Base-by-base conservation (phyloP, 2,888 invertebrate genomes). In the Synergus japonicus region DNA sequence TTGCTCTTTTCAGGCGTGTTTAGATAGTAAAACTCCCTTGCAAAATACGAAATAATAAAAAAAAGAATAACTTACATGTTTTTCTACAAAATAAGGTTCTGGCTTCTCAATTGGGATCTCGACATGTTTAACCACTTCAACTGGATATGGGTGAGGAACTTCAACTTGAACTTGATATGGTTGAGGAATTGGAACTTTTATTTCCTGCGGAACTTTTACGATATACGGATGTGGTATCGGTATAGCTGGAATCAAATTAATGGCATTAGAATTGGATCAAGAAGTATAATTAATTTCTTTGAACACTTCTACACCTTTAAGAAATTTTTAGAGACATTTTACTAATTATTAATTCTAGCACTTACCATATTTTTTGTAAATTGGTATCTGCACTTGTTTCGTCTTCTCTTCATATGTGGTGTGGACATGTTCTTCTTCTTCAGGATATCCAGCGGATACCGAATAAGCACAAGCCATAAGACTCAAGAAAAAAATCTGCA, bases 31-130 rank as follows among this genome's bases (percentile, higher is more conserved):
- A 7, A n/a, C 2, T 12, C 15, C 12, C 8, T 46, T 15, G 8
- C 49, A 29, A 46, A 37, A 46, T 8, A 18, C 9, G 5, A 1
- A 22, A 8, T n/a, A 46, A 49, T 29, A 29, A 29, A 3, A 29
- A 29, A 29, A 29, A 29, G 3, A 29, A 29, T 29, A 29, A 86
- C 88, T 87, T 79, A 91, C 94, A 46, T 94, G 94, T 84, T 93
- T 94, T 87, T 94, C 94, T 15, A 94, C 92, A 78, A 93, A 91
- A 29, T 94, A 93, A 5, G 94, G 93, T 82, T 94, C 94, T 73
- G 93, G 94, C 86, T 94, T 93, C 9, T 94, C 93, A 0, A 94
- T 93, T 3, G 94, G 94, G 2, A 94, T 93, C 78, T 94, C 94
- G 0, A 94, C 91, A 37, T 94, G 93, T 82, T 92, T 94, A 58